A percentile compares a stretch with the other conserved stretches of the same genome.
Conservation (phyloP, 2,113 vertebrate species). For the Oophaga pumilio region DNA sequence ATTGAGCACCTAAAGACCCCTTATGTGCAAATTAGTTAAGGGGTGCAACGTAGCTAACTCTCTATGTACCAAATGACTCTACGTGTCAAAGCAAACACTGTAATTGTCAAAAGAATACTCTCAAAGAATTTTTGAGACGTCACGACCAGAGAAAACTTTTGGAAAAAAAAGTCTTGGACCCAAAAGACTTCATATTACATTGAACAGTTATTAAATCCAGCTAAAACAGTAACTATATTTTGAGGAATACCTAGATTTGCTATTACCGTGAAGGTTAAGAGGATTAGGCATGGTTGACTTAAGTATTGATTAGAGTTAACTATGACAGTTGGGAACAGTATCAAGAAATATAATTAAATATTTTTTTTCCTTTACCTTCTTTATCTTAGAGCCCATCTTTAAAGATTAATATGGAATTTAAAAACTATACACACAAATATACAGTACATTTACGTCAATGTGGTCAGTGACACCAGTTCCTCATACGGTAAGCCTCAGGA, state of each 20-base stretch:
- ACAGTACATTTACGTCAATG: constrained; percentile 53
- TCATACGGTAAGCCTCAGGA: background rate
- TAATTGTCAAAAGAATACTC: background rate
- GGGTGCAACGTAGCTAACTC: background rate
- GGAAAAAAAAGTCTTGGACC: background rate
- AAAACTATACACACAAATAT: constrained; percentile 55
- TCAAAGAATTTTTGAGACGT: background rate
- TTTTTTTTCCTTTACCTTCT: background rate
- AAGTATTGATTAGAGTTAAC: background rate
- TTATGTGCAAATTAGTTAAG: background rate
- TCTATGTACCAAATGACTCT: background rate
- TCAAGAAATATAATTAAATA: background rate
- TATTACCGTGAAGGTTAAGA: background rate
- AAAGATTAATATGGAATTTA: constrained; percentile 13
- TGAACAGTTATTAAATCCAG: too few species aligned
- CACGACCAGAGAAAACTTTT: background rate
- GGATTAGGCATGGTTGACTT: background rate
- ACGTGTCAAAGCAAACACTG: background rate
- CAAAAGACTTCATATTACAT: background rate
- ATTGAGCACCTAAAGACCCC: background rate
- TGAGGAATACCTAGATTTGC: background rate
- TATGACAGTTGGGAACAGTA: background rate
- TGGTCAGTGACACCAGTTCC: constrained; percentile 18
- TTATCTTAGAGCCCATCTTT: constrained; percentile 33
- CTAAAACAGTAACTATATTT: background rate